Evolutionary conservation across 2,888 invertebrate species (phyloP).

Genomic region (Eupithecia vulgata): DNA sequence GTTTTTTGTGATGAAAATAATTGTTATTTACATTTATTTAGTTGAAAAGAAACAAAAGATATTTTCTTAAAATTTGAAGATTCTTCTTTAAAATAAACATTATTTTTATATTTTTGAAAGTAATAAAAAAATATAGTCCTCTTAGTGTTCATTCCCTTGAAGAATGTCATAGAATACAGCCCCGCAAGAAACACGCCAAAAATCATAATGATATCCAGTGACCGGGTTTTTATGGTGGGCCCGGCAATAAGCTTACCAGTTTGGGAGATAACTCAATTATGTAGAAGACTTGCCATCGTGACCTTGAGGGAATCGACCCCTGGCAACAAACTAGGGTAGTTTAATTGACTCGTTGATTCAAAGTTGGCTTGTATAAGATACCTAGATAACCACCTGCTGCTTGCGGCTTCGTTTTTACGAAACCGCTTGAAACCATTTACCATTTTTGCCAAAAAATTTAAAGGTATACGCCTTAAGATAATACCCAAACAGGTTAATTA

Average conservation of each 20-base stretch:
- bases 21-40: too few relatives aligned
- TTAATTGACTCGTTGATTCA: neutral
- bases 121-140: neutral
- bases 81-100: too few relatives aligned
- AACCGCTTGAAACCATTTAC: too few relatives aligned
- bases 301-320: neutral
- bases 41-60: too few relatives aligned
- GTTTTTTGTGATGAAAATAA: too few relatives aligned
- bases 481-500: too few relatives aligned
- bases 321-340: neutral
- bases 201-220: slow-evolving; percentile 42
- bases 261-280: slow-evolving; percentile 29
- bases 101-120: too few relatives aligned
- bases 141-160: slow-evolving; percentile 8
- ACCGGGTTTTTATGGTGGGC: slow-evolving; percentile 41
- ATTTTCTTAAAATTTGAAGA: too few relatives aligned
- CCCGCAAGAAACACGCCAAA: slow-evolving; percentile 33
- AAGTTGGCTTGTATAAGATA: neutral
- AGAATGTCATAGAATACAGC: slow-evolving; percentile 1
- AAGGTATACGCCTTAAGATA: too few relatives aligned
- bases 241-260: slow-evolving; percentile 20
- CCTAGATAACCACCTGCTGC: neutral
- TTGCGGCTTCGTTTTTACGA: too few relatives aligned
- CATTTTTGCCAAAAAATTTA: too few relatives aligned
- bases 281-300: slow-evolving; percentile 20